phyloP scores from a whole-genome alignment of 2,113 vertebrate genomes.

The Eudorcas thomsonii region DNA sequence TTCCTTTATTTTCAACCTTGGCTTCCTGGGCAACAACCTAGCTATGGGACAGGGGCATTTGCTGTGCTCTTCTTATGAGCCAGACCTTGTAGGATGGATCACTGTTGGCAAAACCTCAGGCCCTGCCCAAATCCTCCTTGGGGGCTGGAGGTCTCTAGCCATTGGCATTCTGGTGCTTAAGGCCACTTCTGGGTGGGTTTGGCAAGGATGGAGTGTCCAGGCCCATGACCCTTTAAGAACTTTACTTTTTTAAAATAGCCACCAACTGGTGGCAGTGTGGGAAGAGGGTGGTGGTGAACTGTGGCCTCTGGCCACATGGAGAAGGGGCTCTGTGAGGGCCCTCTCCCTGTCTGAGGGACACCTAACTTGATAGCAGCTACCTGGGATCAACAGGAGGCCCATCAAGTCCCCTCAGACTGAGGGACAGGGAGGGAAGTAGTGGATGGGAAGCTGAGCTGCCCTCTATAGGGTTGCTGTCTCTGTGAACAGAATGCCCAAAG shows the following conservation, averaged over 20 bases:
- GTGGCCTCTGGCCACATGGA: background rate
- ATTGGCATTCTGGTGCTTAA: conserved; percentile 22
- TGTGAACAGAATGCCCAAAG: background rate
- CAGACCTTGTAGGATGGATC: background rate
- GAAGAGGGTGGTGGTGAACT: background rate
- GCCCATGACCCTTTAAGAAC: background rate
- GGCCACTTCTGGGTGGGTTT: conserved; percentile 35
- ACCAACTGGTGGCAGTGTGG: background rate
- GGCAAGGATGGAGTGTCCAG: conserved; percentile 31
- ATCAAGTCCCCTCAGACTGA: background rate
- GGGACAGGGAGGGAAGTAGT: background rate
- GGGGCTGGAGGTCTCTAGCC: background rate
- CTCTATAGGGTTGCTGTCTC: background rate
- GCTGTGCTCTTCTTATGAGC: conserved; percentile 7
- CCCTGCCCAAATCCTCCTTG: background rate
- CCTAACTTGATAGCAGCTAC: background rate
- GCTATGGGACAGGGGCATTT: conserved; percentile 26
- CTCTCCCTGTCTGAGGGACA: background rate
- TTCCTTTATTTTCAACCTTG: conserved; percentile 63
- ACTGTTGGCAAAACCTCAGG: background rate
- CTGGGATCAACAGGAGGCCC: background rate
- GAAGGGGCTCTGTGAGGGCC: background rate
- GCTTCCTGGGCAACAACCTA: conserved; percentile 27
- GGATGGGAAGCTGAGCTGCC: background rate
- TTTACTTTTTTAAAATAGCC: conserved; percentile 3